Conservation (phyloP, 2,888 invertebrate species). For the Eretmocerus hayati region DNA sequence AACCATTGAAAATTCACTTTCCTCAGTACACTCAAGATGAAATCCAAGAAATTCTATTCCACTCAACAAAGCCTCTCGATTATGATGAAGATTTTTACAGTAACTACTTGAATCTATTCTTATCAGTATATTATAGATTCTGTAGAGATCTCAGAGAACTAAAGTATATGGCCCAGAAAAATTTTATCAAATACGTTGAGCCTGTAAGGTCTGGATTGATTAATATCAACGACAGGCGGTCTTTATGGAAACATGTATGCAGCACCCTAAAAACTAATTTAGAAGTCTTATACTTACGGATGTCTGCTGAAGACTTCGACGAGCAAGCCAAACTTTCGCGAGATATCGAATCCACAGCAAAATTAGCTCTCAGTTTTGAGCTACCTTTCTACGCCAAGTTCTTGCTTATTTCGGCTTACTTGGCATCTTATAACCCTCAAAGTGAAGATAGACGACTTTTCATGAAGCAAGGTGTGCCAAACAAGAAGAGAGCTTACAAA, state of each 20-base stretch:
- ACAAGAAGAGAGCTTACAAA: slow-evolving; percentile 51
- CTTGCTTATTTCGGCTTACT: slow-evolving; percentile 80
- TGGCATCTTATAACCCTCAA: slow-evolving; percentile 88
- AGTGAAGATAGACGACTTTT: slow-evolving; percentile 83
- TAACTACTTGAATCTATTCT: slow-evolving; percentile 73
- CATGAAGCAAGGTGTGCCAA: slow-evolving; percentile 69
- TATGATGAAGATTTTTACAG: slow-evolving; percentile 58
- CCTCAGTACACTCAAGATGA: slow-evolving; percentile 76
- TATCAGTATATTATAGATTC: slow-evolving; percentile 76
- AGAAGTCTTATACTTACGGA: slow-evolving; percentile 69
- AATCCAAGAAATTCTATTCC: slow-evolving; percentile 49
- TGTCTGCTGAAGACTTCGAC: slow-evolving; percentile 40
- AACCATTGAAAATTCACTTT: slow-evolving; percentile 69
- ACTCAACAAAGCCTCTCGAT: slow-evolving; percentile 36
- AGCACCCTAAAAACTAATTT: slow-evolving; percentile 68
- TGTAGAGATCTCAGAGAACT: slow-evolving; percentile 82
- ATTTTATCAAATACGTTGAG: slow-evolving; percentile 71
- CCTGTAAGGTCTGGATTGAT: slow-evolving; percentile 66
- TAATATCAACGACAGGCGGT: slow-evolving; percentile 57
- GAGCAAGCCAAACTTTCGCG: slow-evolving; percentile 27
- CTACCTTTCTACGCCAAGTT: slow-evolving; percentile 86
- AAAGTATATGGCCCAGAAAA: slow-evolving; percentile 68
- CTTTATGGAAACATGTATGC: slow-evolving; percentile 74
- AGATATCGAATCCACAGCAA: slow-evolving; percentile 40
- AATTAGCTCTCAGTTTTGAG: slow-evolving; percentile 55